Base-by-base conservation (phyloP, 2,888 invertebrate species). In the Amorpha juglandis region DNA sequence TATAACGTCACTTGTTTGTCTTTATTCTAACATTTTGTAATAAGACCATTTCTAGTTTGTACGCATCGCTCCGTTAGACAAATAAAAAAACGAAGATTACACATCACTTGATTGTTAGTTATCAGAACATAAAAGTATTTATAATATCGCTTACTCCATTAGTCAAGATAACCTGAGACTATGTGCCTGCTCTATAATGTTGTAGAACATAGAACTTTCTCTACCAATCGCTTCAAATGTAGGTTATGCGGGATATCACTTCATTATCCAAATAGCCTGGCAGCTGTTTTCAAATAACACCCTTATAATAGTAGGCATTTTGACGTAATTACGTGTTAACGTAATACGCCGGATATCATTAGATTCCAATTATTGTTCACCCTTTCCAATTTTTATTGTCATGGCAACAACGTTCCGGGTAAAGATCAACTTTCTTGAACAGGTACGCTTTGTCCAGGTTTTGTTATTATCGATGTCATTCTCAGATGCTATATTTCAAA, bases 261-360 rank as follows among this genome's bases (percentile, higher is more conserved):
- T 55, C 16, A 16, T 9, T 55, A 16, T 55, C 2, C 35, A 38
- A n/a, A 38, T 16, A 38, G 9, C 55, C 8, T 11, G 16, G 11
- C 55, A 16, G 16, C 55, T 38, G 55, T 38, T 55, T 55, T 53
- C 33, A 35, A 19, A 51, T 21, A 55, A 9, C 35, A 8, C 35
- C 9, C 16, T 8, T 9, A 7, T 16, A 11, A 52, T 52, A 52
- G 52, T 27, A 53, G 55, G 35, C 14, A 55, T 33, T 55, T 35
- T 35, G 55, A 38, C 16, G 55, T 58, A 58, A 58, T 65, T 51
- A 65, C 19, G 42, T 27, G 19, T 62, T 50, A 38, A 51, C 62
- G n/a, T n/a, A n/a, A 50, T 55, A 65, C 33, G 53, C 35, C 55
- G 55, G 55, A 55, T 35, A 55, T 53, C 55, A 38, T 55, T 55